phyloP scores from a whole-genome alignment of 2,888 invertebrate species.

The Dynastes hyllus region DNA sequence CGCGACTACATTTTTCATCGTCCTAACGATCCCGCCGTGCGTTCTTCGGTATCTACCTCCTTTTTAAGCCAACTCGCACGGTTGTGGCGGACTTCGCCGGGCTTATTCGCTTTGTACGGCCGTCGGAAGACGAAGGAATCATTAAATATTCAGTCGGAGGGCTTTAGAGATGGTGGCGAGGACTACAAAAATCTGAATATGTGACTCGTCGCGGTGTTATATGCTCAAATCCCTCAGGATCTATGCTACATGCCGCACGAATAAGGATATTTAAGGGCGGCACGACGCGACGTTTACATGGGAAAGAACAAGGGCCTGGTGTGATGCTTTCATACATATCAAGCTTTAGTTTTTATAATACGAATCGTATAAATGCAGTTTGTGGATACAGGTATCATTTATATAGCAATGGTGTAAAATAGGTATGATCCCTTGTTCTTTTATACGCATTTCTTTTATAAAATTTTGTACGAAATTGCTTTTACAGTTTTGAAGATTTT shows the following conservation, averaged over 20 bases:
- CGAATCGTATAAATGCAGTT: no score
- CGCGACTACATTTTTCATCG: slow-evolving; percentile 10
- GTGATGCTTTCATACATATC: no score
- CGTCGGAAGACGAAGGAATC: neutral
- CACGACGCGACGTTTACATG: no score
- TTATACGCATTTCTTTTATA: no score
- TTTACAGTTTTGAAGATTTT: no score
- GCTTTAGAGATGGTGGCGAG: neutral
- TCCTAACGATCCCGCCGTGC: neutral
- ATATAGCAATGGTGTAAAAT: no score
- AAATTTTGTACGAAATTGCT: no score
- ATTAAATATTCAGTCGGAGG: slow-evolving; percentile 4
- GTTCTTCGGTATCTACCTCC: neutral
- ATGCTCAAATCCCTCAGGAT: neutral
- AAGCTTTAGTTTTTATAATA: no score
- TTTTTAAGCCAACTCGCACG: neutral
- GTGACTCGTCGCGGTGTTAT: neutral
- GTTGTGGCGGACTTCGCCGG: neutral
- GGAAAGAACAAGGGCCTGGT: no score
- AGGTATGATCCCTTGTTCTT: no score
- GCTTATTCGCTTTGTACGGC: neutral
- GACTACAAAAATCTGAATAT: slow-evolving; percentile 19
- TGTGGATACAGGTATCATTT: no score
- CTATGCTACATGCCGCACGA: neutral
- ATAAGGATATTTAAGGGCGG: neutral